Evolutionary conservation across 2,797 vertebrate species (phyloP).

Genomic region (Alcedo quadribrachys): DNA sequence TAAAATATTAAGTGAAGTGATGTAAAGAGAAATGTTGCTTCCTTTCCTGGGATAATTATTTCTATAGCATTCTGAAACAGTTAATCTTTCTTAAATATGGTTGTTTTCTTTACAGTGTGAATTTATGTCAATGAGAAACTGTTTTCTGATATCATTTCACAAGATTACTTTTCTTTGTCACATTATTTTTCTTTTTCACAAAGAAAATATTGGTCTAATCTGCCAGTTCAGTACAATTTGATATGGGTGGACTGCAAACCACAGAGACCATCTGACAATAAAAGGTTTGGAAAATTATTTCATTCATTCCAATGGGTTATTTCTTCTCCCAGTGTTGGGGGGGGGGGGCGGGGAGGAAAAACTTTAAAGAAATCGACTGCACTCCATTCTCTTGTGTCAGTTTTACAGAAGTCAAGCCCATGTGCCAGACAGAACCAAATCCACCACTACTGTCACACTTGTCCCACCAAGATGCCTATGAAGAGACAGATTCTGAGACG

Average conservation of each 20-base stretch:
- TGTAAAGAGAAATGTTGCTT: neutral
- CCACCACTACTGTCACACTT: neutral
- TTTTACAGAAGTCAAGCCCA: neutral
- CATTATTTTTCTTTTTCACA: neutral
- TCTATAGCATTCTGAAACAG: neutral
- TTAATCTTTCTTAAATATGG: neutral
- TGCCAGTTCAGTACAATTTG: neutral
- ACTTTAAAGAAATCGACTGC: neutral
- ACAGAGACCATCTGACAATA: neutral
- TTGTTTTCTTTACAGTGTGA: neutral
- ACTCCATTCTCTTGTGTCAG: neutral
- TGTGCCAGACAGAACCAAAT: neutral
- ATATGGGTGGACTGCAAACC: neutral
- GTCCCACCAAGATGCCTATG: neutral
- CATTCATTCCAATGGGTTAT: neutral
- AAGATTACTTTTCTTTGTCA: neutral
- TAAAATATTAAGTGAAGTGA: neutral
- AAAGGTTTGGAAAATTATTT: neutral
- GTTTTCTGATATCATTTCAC: neutral
- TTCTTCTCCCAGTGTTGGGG: neutral
- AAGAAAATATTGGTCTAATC: neutral
- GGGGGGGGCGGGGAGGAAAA: too few species aligned
- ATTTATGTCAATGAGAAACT: neutral
- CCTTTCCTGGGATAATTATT: neutral
- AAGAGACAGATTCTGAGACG: neutral